These are phyloP conservation scores for Amphimedon queenslandica DNA, from an alignment of 37 sponge, comb jelly and placozoan species.

Conservation along the genomic window DNA sequence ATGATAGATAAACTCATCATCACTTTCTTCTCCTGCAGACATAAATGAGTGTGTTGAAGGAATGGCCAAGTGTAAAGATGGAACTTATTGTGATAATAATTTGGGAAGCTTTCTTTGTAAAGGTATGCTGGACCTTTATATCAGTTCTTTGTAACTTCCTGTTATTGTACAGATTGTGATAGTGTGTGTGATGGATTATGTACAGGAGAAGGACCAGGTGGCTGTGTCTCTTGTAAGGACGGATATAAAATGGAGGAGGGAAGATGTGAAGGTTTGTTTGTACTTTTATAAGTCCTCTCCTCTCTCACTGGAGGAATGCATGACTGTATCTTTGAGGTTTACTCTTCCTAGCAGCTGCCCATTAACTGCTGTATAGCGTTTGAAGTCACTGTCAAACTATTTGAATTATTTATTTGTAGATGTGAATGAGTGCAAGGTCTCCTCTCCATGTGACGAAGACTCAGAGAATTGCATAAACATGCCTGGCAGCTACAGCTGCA, in stretches of 20 bases:
- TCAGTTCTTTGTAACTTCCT: background rate
- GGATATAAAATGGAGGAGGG: conserved; percentile 62
- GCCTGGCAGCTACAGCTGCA: conserved; percentile 63
- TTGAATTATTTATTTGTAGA: conserved; percentile 18
- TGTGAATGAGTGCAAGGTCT: conserved; percentile 49
- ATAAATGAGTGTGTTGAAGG: conserved; percentile 76
- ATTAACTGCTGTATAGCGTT: background rate
- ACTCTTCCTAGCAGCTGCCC: too few relatives aligned
- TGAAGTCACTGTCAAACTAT: background rate
- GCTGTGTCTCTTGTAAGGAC: conserved; percentile 64
- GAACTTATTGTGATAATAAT: conserved; percentile 77
- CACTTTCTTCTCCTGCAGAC: conserved; percentile 18
- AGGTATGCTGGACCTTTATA: too few relatives aligned
- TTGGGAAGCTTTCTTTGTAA: conserved; percentile 55
- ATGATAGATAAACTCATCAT: too few relatives aligned
- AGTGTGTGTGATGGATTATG: conserved; percentile 39
- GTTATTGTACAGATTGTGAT: conserved; percentile 57
- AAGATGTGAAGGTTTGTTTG: conserved; percentile 24
- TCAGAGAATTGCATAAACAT: conserved; percentile 60
- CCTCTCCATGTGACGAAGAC: conserved; percentile 46
- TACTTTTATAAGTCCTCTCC: background rate
- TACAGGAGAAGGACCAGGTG: conserved; percentile 50
- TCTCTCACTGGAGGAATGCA: background rate
- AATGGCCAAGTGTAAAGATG: conserved; percentile 46
- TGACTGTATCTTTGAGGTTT: background rate